Evolutionary conservation across 2,113 vertebrate genomes (phyloP), one percentile per base, ranked within the genome.

Genomic region (Lepisosteus oculatus): DNA sequence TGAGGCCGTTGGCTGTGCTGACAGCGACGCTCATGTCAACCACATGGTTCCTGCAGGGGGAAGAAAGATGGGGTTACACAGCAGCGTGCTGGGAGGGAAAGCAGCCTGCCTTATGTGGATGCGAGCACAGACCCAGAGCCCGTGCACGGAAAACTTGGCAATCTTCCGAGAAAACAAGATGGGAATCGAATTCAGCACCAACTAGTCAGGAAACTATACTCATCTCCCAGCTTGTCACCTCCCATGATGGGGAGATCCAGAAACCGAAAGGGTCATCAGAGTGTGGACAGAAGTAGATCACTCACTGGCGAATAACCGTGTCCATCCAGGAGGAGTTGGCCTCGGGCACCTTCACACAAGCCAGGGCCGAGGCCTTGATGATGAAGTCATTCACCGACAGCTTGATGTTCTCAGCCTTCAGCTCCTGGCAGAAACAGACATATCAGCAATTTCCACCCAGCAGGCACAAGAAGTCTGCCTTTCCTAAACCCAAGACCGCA

Each of bases 321-420:
- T 99, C 97, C 93, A 99, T 67, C 97, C 97, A 99, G 2, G 96
- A 98, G 55, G 97, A 99, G 88, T 99, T 99, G 68, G 94, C 96
- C 85, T 99, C 97, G 0, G 97, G 97, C 67, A 99, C 95, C 85
- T 98, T 98, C 80, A 98, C 85, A 86, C 97, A 99, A 0, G 97
- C 92, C 84, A 99, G 79, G 74, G 97, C 95, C 3, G 97, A 94
- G 78, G 97, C 97, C 90, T 99, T 99, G 81, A 99, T 96, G 79
- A 99, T 91, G 82, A 99, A 99, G 81, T 99, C 97, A 67, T 99
- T 99, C 77, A 99, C 95, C 29, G 97, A 99, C 47, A 99, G 92
- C 75, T 99, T 99, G 74, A 95, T 77, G 74, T 92, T 94, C 42
- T 95, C 93, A 3, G 92, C 85, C 89, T 93, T 89, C 13, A 96